A percentile compares a stretch with the other conserved stretches of the same genome.
These are phyloP conservation scores for Trematomus bernacchii DNA, from an alignment of 2,797 vertebrate genomes.

Conservation along the genomic window DNA sequence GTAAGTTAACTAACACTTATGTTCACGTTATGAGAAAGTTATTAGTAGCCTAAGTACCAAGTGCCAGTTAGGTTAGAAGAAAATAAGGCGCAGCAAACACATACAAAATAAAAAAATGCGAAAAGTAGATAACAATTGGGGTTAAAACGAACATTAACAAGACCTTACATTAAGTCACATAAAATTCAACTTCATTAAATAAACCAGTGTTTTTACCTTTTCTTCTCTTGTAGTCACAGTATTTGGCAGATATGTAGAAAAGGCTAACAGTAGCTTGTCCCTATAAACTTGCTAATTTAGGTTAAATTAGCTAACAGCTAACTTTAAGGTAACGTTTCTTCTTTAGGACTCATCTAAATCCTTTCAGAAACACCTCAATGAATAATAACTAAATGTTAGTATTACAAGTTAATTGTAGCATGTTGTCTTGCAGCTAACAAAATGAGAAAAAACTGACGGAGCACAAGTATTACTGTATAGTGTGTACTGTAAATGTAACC, in stretches of 20 bases:
- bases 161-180: not conserved
- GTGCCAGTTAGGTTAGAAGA: not conserved
- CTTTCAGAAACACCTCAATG: not conserved
- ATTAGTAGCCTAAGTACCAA: not conserved
- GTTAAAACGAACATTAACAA: not conserved
- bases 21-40: not conserved
- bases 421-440: not conserved
- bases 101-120: not conserved
- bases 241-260: not conserved
- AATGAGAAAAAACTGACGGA: not conserved
- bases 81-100: not conserved
- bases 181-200: not conserved
- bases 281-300: not conserved
- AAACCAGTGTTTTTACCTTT: not conserved
- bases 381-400: not conserved
- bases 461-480: not conserved
- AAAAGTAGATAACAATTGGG: not conserved
- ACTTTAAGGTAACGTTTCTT: not conserved
- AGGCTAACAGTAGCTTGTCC: constrained; percentile 4
- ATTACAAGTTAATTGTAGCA: not conserved
- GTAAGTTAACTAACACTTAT: not conserved
- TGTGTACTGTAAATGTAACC: not conserved
- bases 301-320: not conserved
- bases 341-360: not conserved
- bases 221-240: not conserved